Conservation (phyloP, 2,113 vertebrate genomes). For the Catharus bicknelli region DNA sequence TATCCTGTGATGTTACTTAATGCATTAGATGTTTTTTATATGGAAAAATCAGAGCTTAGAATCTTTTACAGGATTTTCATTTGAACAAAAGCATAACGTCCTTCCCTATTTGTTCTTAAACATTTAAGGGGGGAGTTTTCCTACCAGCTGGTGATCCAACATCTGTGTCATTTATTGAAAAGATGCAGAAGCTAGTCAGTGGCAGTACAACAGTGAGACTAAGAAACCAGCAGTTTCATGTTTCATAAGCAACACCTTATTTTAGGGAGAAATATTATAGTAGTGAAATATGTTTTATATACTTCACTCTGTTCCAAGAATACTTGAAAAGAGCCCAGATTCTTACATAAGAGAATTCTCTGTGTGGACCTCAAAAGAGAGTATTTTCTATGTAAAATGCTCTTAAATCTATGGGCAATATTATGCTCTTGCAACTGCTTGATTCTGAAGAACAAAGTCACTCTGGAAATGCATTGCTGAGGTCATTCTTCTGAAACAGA, state of each 20-base stretch:
- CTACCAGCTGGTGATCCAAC: neutral
- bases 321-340: neutral
- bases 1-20: neutral
- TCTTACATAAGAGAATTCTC: neutral
- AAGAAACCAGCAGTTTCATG: neutral
- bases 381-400: neutral
- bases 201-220: neutral
- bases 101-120: neutral
- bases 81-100: neutral
- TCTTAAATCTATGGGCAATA: neutral
- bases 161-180: neutral
- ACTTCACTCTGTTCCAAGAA: neutral
- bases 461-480: neutral
- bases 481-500: neutral
- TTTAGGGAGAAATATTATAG: neutral
- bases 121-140: neutral
- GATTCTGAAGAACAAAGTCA: neutral
- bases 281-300: neutral
- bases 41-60: neutral
- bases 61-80: neutral
- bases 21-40: neutral
- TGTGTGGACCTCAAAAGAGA: neutral
- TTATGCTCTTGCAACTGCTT: neutral
- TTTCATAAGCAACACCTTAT: neutral
- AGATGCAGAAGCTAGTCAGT: neutral